Conservation (phyloP, 1,140 invertebrate species). For the Panagrolaimus sp. region DNA sequence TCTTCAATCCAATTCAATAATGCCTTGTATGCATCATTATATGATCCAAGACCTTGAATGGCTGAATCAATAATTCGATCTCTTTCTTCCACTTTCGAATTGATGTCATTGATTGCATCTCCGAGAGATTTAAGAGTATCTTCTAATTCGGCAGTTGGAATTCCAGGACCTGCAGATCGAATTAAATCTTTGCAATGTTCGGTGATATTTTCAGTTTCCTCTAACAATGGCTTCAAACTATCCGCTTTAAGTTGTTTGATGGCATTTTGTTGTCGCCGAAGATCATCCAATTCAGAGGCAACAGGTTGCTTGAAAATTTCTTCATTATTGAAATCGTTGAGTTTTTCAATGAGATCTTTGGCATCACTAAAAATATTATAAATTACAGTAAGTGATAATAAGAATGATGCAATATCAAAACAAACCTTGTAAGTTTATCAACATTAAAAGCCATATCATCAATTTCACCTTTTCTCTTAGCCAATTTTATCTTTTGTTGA, state of each 20-base stretch:
- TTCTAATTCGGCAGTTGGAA: conserved; percentile 76
- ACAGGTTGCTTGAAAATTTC: conserved; percentile 76
- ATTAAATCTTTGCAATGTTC: conserved; percentile 77
- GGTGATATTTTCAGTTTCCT: conserved; percentile 75
- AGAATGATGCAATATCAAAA: too few relatives aligned
- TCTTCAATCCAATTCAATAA: conserved; percentile 87
- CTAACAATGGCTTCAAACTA: conserved; percentile 73
- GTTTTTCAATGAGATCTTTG: conserved; percentile 9
- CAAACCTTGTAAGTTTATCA: too few relatives aligned
- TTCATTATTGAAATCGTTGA: conserved; percentile 48
- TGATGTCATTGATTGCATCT: conserved; percentile 63
- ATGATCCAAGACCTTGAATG: conserved; percentile 85
- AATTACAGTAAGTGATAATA: too few relatives aligned
- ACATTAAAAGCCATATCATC: neutral
- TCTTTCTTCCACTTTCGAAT: conserved; percentile 80
- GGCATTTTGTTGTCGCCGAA: conserved; percentile 26
- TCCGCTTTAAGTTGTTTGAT: conserved; percentile 71
- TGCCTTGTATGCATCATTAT: conserved; percentile 86
- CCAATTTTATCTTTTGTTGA: neutral
- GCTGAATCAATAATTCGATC: conserved; percentile 82
- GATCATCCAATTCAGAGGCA: conserved; percentile 65
- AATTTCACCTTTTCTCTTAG: neutral
- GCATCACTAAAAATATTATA: too few relatives aligned
- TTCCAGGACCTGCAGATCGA: conserved; percentile 77
- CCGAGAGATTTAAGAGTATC: conserved; percentile 81